A percentile compares a stretch with the other conserved stretches of the same genome.
These are phyloP conservation scores for Chrysaora quinquecirrha DNA, from an alignment of 30 jellyfish, hydroid and myxozoan genomes.

Conservation along the genomic window DNA sequence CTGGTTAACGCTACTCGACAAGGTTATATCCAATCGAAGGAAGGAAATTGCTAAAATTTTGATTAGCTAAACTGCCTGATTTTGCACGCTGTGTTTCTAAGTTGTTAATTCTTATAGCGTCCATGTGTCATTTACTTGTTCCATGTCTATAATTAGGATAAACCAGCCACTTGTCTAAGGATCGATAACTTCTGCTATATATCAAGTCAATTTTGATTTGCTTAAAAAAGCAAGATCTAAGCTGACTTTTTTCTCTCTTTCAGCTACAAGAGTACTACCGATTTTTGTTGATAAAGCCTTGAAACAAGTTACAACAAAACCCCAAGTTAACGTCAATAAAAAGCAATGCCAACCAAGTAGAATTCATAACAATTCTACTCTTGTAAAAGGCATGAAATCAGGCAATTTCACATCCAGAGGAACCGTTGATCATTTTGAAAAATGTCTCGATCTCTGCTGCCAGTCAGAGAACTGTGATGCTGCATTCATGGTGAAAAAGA, in stretches of 20 bases:
- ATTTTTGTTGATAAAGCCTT: slow-evolving; percentile 3
- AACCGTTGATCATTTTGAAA: slow-evolving; percentile 52
- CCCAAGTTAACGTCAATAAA: not conserved
- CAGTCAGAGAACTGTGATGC: slow-evolving; percentile 80
- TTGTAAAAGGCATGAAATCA: slow-evolving; percentile 88
- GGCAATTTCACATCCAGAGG: slow-evolving; percentile 97
- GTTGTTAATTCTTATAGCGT: too few relatives aligned
- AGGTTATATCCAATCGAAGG: too few relatives aligned
- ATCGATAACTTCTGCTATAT: too few relatives aligned
- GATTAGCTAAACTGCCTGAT: too few relatives aligned
- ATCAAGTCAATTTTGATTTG: too few relatives aligned
- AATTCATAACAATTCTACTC: slow-evolving; percentile 71
- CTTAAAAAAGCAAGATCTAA: too few relatives aligned
- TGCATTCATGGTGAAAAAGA: slow-evolving; percentile 95
- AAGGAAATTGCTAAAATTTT: too few relatives aligned
- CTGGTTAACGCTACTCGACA: too few relatives aligned
- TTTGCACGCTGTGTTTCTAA: too few relatives aligned
- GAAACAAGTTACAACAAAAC: not conserved
- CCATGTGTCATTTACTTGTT: too few relatives aligned
- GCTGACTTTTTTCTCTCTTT: not conserved
- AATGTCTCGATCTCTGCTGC: slow-evolving; percentile 81
- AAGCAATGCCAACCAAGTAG: slow-evolving; percentile 44
- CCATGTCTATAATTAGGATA: too few relatives aligned
- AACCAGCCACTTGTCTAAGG: too few relatives aligned
- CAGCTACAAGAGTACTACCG: slow-evolving; percentile 27